phyloP scores from a whole-genome alignment of 2,113 vertebrate species.

The Leptodactylus fuscus region DNA sequence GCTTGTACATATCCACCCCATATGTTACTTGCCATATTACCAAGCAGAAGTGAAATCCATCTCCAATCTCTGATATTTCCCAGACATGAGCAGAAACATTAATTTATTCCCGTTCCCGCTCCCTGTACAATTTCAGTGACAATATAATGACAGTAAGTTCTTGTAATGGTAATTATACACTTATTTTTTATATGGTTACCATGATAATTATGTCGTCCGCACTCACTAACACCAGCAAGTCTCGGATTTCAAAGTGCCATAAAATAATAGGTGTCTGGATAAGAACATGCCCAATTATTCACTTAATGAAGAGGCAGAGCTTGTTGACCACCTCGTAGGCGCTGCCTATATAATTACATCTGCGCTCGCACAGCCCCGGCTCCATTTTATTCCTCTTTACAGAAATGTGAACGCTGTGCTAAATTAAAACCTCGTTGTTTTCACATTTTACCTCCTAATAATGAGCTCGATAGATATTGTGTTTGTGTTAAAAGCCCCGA shows the following conservation, averaged over 20 bases:
- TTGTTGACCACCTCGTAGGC: conserved; percentile 4
- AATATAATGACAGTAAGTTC: conserved; percentile 46
- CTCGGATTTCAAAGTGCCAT: conserved; percentile 37
- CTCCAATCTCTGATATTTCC: neutral
- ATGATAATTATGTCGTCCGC: conserved; percentile 15
- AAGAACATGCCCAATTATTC: conserved; percentile 27
- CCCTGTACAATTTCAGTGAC: conserved; percentile 24
- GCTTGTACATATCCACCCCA: too few relatives aligned
- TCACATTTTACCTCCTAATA: conserved; percentile 27
- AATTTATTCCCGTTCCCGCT: conserved; percentile 1
- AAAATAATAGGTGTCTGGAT: conserved; percentile 43
- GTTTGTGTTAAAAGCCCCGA: conserved; percentile 22
- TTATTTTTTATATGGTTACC: conserved; percentile 31
- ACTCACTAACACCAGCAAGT: neutral
- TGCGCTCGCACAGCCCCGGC: neutral
- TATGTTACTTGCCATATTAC: too few relatives aligned
- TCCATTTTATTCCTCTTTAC: conserved; percentile 8
- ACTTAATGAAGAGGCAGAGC: conserved; percentile 27
- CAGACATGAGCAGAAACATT: conserved; percentile 4
- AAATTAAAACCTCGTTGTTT: conserved; percentile 8
- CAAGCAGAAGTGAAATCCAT: neutral
- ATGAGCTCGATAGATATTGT: conserved; percentile 26
- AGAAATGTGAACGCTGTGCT: neutral
- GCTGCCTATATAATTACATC: conserved; percentile 9
- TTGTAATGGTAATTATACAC: conserved; percentile 50